These are phyloP conservation scores for Coreius guichenoti DNA, from an alignment of 2,797 vertebrate genomes.

Conservation along the genomic window DNA sequence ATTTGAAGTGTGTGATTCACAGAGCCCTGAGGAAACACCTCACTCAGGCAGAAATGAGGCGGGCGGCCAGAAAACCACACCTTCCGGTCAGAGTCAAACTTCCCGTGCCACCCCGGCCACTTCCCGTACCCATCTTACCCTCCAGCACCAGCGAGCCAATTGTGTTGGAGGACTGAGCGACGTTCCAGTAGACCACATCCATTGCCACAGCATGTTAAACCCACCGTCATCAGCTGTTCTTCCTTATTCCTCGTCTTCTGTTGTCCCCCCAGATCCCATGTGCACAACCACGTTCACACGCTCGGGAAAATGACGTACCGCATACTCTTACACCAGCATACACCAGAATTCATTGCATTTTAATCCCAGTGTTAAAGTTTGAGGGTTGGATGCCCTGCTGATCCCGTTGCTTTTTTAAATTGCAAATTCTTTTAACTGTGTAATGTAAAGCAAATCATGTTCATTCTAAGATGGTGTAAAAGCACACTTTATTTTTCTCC, in stretches of 20 bases:
- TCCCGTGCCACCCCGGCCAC: conserved; percentile 78
- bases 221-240: conserved; percentile 35
- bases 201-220: conserved; percentile 47
- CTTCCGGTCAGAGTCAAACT: conserved; percentile 89
- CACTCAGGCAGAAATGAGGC: conserved; percentile 90
- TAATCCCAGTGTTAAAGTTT: conserved; percentile 66
- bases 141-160: conserved; percentile 93
- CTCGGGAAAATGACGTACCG: conserved; percentile 46
- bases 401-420: conserved; percentile 58
- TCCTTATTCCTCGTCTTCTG: conserved; percentile 33
- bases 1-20: conserved; percentile 29
- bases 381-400: conserved; percentile 37
- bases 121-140: conserved; percentile 80
- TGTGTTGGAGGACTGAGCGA: conserved; percentile 88
- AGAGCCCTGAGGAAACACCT: conserved; percentile 92
- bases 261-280: conserved; percentile 20
- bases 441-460: conserved; percentile 77
- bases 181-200: conserved; percentile 40
- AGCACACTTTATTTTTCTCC: conserved; percentile 76
- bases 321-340: conserved; percentile 52
- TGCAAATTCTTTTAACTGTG: conserved; percentile 74
- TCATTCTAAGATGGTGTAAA: conserved; percentile 73
- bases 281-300: conserved; percentile 36
- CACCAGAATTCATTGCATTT: conserved; percentile 68
- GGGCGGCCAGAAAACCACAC: conserved; percentile 90